Conservation (phyloP, 2,113 vertebrate species). For the Illadopsis cleaveri region DNA sequence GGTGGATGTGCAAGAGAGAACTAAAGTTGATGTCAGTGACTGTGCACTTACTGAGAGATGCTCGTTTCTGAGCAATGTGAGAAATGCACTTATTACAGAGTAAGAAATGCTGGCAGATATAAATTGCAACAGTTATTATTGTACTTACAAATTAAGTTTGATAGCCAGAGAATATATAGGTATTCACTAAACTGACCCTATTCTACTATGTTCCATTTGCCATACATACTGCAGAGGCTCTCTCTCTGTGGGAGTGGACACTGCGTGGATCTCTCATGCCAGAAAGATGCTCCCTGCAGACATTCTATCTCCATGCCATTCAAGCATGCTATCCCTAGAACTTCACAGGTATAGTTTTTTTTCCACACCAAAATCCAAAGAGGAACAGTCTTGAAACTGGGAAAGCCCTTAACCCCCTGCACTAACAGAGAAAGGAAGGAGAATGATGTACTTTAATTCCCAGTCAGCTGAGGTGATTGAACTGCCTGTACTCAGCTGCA, state of each 20-base stretch:
- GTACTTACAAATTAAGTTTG: background rate
- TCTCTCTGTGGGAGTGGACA: background rate
- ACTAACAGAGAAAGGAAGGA: background rate
- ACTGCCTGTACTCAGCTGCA: background rate
- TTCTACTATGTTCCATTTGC: background rate
- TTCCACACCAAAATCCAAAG: background rate
- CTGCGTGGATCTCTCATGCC: background rate
- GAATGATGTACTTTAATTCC: background rate
- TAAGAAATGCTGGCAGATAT: background rate
- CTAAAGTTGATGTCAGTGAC: background rate
- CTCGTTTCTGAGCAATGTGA: background rate
- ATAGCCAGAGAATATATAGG: background rate
- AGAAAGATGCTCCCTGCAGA: background rate
- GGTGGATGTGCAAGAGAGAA: background rate
- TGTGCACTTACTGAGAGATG: background rate
- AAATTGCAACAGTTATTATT: background rate
- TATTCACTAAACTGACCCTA: background rate
- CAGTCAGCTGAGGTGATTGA: background rate
- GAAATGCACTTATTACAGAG: background rate
- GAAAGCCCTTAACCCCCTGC: background rate
- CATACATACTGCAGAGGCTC: background rate
- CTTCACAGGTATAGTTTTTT: background rate
- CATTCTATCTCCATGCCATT: background rate
- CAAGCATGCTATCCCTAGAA: background rate
- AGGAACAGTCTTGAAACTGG: background rate